Percentiles rank a stretch among this genome's conserved stretches.
Conservation (phyloP, 2,888 invertebrate genomes). For the Acheta domesticus region DNA sequence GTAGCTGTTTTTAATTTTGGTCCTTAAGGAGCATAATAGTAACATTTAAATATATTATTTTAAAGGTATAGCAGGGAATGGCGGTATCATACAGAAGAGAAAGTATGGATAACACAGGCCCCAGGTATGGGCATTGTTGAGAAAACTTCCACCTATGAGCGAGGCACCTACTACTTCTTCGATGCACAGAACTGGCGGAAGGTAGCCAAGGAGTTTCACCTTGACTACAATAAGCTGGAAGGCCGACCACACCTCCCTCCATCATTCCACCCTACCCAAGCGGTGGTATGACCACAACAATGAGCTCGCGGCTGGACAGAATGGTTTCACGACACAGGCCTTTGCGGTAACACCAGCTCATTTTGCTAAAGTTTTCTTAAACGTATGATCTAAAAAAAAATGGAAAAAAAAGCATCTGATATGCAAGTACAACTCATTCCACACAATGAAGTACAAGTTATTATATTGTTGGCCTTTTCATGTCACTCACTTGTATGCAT, state of each 20-base stretch:
- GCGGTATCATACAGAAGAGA: slow-evolving; percentile 99
- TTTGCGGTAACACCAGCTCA: neutral
- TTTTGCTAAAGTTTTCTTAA: slow-evolving; percentile 7
- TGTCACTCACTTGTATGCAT: slow-evolving; percentile 18
- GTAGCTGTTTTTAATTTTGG: neutral
- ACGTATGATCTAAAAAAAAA: slow-evolving; percentile 18
- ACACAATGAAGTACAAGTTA: slow-evolving; percentile 18
- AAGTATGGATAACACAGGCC: slow-evolving; percentile 97
- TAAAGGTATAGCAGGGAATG: slow-evolving; percentile 94
- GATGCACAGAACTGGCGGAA: slow-evolving; percentile 99
- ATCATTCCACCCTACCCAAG: slow-evolving; percentile 56
- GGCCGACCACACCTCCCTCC: slow-evolving; percentile 78
- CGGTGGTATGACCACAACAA: slow-evolving; percentile 18
- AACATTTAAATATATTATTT: neutral
- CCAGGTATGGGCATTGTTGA: slow-evolving; percentile 92
- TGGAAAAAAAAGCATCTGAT: slow-evolving; percentile 4
- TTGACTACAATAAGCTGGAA: slow-evolving; percentile 98
- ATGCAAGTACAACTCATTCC: slow-evolving; percentile 18
- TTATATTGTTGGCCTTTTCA: slow-evolving; percentile 18
- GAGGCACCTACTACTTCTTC: slow-evolving; percentile 99
- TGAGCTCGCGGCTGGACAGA: slow-evolving; percentile 18
- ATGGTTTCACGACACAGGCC: neutral
- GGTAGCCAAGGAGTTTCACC: slow-evolving; percentile 96
- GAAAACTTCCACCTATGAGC: slow-evolving; percentile 93
- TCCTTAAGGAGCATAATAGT: neutral